A percentile compares a stretch with the other conserved stretches of the same genome.
Evolutionary conservation across 2,797 vertebrate species (phyloP).

Genomic region (Mus caroli): DNA sequence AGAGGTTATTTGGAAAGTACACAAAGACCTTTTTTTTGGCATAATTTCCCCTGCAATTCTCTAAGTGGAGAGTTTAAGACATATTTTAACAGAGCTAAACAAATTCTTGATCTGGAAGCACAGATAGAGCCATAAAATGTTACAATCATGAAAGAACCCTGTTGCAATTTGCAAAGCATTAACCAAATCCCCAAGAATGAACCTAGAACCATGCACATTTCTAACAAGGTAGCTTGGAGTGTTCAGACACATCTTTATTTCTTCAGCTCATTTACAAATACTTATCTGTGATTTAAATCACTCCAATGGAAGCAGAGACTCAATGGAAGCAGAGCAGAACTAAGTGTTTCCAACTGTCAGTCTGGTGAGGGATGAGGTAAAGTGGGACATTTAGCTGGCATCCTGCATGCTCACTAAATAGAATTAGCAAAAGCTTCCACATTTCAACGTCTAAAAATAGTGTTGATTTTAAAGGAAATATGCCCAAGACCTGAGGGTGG

Average conservation of each 20-base stretch:
- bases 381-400: conserved; percentile 77
- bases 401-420: conserved; percentile 76
- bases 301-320: conserved; percentile 74
- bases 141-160: conserved; percentile 5
- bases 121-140: conserved; percentile 4
- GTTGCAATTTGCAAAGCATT: background rate
- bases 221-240: background rate
- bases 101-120: conserved; percentile 15
- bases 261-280: conserved; percentile 67
- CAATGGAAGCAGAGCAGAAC: conserved; percentile 84
- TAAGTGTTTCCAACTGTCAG: conserved; percentile 79
- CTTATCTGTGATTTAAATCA: conserved; percentile 70
- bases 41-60: conserved; percentile 16
- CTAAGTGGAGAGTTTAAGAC: background rate
- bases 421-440: conserved; percentile 75
- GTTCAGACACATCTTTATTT: conserved; percentile 53
- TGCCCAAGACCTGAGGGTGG: background rate
- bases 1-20: conserved; percentile 15
- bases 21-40: background rate
- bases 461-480: conserved; percentile 48
- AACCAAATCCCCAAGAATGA: conserved; percentile 50
- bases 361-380: conserved; percentile 79
- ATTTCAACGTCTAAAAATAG: conserved; percentile 75
- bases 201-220: background rate
- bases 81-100: background rate